phyloP scores from a whole-genome alignment of 1,140 invertebrate species.

The Euura saliciscinereae region DNA sequence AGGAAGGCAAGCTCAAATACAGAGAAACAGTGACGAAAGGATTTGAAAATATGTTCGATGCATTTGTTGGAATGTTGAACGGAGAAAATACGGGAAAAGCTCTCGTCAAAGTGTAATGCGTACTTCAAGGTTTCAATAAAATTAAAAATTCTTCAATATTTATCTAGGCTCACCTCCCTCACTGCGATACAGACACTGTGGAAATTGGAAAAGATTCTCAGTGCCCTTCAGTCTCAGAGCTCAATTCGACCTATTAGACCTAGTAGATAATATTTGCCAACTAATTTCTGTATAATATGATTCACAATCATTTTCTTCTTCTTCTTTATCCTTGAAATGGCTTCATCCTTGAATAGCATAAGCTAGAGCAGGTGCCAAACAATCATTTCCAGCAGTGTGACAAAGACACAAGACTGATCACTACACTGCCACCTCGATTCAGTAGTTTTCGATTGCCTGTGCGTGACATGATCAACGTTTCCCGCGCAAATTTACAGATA shows the following conservation, averaged over 20 bases:
- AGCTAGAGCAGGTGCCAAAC: too few relatives aligned
- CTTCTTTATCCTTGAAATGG: too few relatives aligned
- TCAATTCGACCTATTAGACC: neutral
- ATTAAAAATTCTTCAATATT: constrained; percentile 48
- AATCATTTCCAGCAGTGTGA: too few relatives aligned
- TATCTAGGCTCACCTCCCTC: too few relatives aligned
- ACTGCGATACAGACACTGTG: constrained; percentile 32
- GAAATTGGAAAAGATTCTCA: constrained; percentile 30
- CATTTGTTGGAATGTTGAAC: constrained; percentile 65
- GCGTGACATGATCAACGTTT: too few relatives aligned
- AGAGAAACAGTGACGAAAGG: constrained; percentile 69
- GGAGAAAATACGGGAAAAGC: constrained; percentile 71
- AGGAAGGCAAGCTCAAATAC: constrained; percentile 70
- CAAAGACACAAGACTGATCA: too few relatives aligned
- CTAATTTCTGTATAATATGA: neutral
- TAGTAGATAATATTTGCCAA: neutral
- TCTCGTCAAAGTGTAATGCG: constrained; percentile 65
- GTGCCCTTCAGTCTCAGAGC: constrained; percentile 19
- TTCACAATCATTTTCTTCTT: neutral
- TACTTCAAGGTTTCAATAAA: too few relatives aligned
- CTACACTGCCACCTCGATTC: too few relatives aligned
- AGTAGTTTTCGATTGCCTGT: too few relatives aligned
- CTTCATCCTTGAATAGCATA: too few relatives aligned
- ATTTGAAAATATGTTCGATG: constrained; percentile 73
- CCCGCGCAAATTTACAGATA: too few relatives aligned